Evolutionary conservation across 2,888 invertebrate species (phyloP).

Genomic region (Lasioglossum lativentre): DNA sequence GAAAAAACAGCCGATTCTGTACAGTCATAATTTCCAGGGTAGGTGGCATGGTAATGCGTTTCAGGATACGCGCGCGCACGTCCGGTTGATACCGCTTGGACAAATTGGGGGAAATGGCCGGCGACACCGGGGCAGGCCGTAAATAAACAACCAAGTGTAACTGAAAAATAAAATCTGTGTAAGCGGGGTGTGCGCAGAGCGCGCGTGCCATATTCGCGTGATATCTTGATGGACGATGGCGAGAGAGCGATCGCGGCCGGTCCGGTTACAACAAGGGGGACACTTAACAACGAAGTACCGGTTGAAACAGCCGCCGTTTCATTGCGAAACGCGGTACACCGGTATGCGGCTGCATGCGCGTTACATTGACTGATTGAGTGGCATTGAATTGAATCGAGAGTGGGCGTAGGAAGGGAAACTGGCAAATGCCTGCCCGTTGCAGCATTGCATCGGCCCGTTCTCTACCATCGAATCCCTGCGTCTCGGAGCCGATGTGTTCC

Average conservation of each 20-base stretch:
- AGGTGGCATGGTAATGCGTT: slow-evolving; percentile 18
- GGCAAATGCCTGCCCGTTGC: slow-evolving; percentile 78
- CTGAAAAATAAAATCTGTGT: slow-evolving; percentile 71
- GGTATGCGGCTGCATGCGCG: slow-evolving; percentile 78
- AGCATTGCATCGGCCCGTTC: slow-evolving; percentile 66
- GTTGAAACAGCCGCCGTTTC: slow-evolving; percentile 69
- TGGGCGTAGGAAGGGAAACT: slow-evolving; percentile 72
- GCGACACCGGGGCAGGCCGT: slow-evolving; percentile 30
- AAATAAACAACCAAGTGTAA: slow-evolving; percentile 69
- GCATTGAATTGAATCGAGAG: slow-evolving; percentile 83
- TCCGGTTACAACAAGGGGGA: slow-evolving; percentile 70
- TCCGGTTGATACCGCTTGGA: slow-evolving; percentile 13
- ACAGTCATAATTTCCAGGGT: slow-evolving; percentile 31
- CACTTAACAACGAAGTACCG: slow-evolving; percentile 71
- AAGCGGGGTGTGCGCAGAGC: slow-evolving; percentile 36
- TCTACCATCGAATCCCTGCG: slow-evolving; percentile 38
- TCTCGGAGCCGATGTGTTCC: slow-evolving; percentile 12
- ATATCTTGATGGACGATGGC: slow-evolving; percentile 64
- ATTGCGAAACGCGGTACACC: slow-evolving; percentile 72
- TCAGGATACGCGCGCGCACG: slow-evolving; percentile 2
- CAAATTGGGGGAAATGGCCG: slow-evolving; percentile 40
- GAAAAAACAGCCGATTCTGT: neutral
- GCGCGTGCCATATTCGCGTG: slow-evolving; percentile 59
- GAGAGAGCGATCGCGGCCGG: slow-evolving; percentile 42
- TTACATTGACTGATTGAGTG: slow-evolving; percentile 84